Base-by-base conservation (phyloP, 2,797 vertebrate species). In the Danio jaintianensis region DNA sequence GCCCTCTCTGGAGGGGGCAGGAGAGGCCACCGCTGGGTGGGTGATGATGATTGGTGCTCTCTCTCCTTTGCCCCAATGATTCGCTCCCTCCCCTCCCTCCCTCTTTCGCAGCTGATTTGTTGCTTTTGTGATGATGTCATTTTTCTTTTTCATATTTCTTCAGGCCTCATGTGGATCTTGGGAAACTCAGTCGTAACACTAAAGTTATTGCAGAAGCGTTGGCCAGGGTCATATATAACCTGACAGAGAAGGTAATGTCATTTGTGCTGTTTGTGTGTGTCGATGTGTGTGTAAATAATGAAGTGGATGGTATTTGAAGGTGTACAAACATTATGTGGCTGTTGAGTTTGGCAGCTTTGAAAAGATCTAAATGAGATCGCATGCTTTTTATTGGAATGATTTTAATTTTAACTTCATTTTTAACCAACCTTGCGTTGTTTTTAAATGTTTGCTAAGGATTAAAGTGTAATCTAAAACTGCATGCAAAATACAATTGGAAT, bases 221-320 rank as follows among this genome's bases (percentile, higher is more conserved):
- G 72, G 97, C 98, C 0, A 94, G 97, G 43, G 96, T 99, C 56
- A 93, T 99, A 88, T 99, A 99, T 90, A 99, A 99, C 90, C 93
- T 99, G 67, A 99, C 98, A 0, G 97, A 98, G 78, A 99, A 99
- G 95, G 98, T 99, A 81, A 20, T 5, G 20, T 6, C 15, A n/a
- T n/a, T n/a, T n/a, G n/a, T n/a, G n/a, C n/a, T n/a, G n/a, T n/a
- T n/a, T n/a, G n/a, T n/a, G n/a, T n/a, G n/a, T n/a, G n/a, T n/a
- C n/a, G n/a, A n/a, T n/a, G n/a, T n/a, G n/a, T n/a, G n/a, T n/a
- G n/a, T n/a, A n/a, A n/a, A n/a, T n/a, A n/a, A n/a, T n/a, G n/a
- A n/a, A n/a, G n/a, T n/a, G n/a, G n/a, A n/a, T n/a, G n/a, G n/a
- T n/a, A n/a, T n/a, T n/a, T n/a, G n/a, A n/a, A n/a, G n/a, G n/a